phyloP scores from a whole-genome alignment of 2,888 invertebrate species.

The Troides aeacus region DNA sequence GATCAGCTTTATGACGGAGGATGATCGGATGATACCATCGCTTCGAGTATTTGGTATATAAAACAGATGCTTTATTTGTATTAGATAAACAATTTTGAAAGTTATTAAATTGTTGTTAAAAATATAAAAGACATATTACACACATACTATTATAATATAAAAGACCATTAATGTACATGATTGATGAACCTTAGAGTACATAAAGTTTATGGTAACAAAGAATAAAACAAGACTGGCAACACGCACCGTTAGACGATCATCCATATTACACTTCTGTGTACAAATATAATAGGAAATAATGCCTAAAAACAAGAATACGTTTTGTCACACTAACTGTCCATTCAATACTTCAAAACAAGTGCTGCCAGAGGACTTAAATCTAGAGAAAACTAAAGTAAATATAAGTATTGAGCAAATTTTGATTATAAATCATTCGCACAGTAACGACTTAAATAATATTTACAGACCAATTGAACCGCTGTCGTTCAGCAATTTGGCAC shows the following conservation, averaged over 20 bases:
- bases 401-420: slow-evolving; percentile 61
- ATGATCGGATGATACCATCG: too few relatives aligned
- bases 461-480: slow-evolving; percentile 48
- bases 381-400: slow-evolving; percentile 20
- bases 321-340: neutral
- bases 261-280: too few relatives aligned
- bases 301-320: too few relatives aligned
- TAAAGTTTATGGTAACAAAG: slow-evolving; percentile 18
- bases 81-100: too few relatives aligned
- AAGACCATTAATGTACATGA: too few relatives aligned
- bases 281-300: too few relatives aligned
- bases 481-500: slow-evolving; percentile 56
- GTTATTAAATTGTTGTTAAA: too few relatives aligned
- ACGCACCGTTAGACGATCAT: neutral
- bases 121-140: too few relatives aligned
- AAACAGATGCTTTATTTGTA: too few relatives aligned
- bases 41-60: too few relatives aligned
- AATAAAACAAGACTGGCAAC: slow-evolving; percentile 8
- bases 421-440: slow-evolving; percentile 27
- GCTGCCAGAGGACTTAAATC: slow-evolving; percentile 16
- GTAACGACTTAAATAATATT: slow-evolving; percentile 42
- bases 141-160: too few relatives aligned
- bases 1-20: too few relatives aligned
- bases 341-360: neutral
- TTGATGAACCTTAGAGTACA: neutral